These are phyloP conservation scores for Setophaga coronata DNA, from an alignment of 2,113 vertebrate genomes.

Conservation along the genomic window DNA sequence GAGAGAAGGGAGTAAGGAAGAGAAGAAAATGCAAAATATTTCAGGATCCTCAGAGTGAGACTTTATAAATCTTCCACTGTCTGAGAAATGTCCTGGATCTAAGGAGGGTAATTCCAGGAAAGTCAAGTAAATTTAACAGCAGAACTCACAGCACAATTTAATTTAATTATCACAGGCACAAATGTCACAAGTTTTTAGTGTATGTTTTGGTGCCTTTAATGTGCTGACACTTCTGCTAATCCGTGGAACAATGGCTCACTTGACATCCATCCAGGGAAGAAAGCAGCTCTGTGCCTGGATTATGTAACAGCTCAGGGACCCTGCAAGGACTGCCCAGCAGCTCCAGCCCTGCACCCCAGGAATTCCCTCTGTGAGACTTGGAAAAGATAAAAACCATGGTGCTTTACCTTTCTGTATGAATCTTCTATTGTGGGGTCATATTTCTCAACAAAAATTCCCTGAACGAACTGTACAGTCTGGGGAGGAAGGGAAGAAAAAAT, in stretches of 20 bases:
- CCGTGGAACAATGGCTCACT: slow-evolving; percentile 30
- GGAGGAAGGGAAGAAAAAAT: background rate
- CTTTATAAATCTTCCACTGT: background rate
- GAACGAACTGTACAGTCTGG: slow-evolving; percentile 98
- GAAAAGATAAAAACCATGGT: background rate
- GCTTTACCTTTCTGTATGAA: slow-evolving; percentile 97
- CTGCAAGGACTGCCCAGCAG: background rate
- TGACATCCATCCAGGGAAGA: background rate
- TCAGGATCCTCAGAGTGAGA: background rate
- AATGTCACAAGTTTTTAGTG: background rate
- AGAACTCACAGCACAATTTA: background rate
- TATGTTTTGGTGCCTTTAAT: slow-evolving; percentile 8
- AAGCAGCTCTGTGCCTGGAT: slow-evolving; percentile 30
- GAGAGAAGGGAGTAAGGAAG: background rate
- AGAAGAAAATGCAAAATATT: background rate
- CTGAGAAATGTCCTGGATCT: background rate
- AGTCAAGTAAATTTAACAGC: slow-evolving; percentile 4
- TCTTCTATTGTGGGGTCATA: slow-evolving; percentile 99
- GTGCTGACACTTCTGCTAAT: slow-evolving; percentile 9
- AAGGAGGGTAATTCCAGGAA: background rate
- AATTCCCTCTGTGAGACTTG: background rate
- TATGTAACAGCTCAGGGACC: background rate
- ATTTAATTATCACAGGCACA: background rate
- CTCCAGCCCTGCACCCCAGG: background rate
- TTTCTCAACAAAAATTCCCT: slow-evolving; percentile 99